Conservation (phyloP, 2,113 vertebrate genomes). For the Oncorhynchus nerka region DNA sequence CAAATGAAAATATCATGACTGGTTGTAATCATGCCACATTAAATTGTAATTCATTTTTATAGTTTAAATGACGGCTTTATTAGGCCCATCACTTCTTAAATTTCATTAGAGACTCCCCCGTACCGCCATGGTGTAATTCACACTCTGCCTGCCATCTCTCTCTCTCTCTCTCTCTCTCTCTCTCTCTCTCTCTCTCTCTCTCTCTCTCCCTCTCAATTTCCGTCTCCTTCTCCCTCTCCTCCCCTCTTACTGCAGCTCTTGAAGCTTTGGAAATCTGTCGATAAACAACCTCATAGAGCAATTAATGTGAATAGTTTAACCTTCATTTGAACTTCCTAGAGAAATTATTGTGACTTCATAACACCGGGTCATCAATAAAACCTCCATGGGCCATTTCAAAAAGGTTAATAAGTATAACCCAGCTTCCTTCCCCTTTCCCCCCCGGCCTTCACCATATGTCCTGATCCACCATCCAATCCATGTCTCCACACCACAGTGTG, state of each 20-base stretch:
- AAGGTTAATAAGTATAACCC: constrained; percentile 73
- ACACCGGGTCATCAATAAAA: constrained; percentile 69
- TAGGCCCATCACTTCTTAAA: too few relatives aligned
- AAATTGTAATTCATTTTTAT: too few relatives aligned
- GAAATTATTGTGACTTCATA: constrained; percentile 70
- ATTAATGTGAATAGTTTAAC: constrained; percentile 74
- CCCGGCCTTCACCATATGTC: background rate
- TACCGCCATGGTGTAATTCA: background rate
- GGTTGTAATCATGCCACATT: too few relatives aligned
- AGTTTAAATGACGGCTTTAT: too few relatives aligned
- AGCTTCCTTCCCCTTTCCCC: constrained; percentile 4
- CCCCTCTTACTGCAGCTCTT: background rate
- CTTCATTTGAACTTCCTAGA: constrained; percentile 66
- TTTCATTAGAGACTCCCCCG: too few relatives aligned
- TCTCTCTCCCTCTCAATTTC: background rate
- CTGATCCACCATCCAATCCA: background rate
- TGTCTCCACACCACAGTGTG: background rate
- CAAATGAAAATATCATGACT: too few relatives aligned
- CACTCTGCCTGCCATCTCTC: constrained; percentile 21
- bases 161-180: background rate
- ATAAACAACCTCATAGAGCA: constrained; percentile 60
- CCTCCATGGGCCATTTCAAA: constrained; percentile 57
- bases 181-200: background rate
- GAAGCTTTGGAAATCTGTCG: constrained; percentile 44
- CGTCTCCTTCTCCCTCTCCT: background rate